Base-by-base conservation (phyloP, 2,888 invertebrate species). In the Eilema griseolum region DNA sequence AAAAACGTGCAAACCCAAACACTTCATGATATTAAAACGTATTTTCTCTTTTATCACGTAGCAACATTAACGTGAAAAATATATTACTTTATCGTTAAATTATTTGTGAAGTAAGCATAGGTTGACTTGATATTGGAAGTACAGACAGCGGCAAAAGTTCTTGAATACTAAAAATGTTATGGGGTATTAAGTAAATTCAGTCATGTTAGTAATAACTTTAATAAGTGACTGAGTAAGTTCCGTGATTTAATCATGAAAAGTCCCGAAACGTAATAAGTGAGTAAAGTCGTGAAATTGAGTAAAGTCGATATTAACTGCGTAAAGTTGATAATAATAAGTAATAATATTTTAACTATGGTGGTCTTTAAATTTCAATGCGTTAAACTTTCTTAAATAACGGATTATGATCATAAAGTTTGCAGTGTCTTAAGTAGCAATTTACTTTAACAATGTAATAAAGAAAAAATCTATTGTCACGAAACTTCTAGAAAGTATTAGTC, bases 1-100 rank as follows among this genome's bases (percentile, higher is more conserved):
- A 59, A 56, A 71, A 70, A 67, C 61, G 69, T 72, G 65, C 66
- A 61, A 72, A 76, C 71, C 74, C 73, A 75, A 81, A 75, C 71
- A 75, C 31, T 41, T 61, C 73, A 24, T 52, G 52, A 10, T 61
- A 57, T 74, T 63, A 33, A 67, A 62, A 67, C 20, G 11, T 28
- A 65, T 76, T 59, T 66, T 52, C n/a, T 28, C n/a, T 46, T 61
- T 28, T 41, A 60, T 41, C 26, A 56, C 28, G 64, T 59, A 66
- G 5, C 33, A 57, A 24, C 24, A 1, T 61, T 37, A n/a, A 37
- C 23, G 23, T 24, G 33, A 37, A 61, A 61, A 33, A 14, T 61
- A 33, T 31, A 61, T 24, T n/a, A 46, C n/a, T 1, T 61, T 37
- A n/a, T 62, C 8, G 23, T 24, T 14, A 16, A 37, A 12, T 37